A percentile compares a stretch with the other conserved stretches of the same genome.
Evolutionary conservation across 2,797 vertebrate genomes (phyloP).

Genomic region (Phoxinus dragarum): DNA sequence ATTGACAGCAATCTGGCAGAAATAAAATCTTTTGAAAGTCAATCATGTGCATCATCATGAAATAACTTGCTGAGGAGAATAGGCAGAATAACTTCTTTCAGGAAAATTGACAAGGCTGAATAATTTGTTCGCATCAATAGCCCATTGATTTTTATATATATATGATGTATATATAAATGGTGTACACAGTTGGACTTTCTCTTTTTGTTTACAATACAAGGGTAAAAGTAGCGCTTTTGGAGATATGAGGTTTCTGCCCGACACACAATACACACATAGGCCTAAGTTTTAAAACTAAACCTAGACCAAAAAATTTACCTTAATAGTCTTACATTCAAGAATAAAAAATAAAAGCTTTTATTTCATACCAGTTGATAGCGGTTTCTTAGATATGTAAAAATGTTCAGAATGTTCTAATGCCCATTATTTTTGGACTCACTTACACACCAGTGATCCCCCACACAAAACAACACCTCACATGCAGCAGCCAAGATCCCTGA

Average conservation of each 20-base stretch:
- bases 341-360: no score
- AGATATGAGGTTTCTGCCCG: no score
- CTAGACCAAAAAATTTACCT: neutral
- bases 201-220: no score
- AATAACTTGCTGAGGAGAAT: slow-evolving; percentile 37
- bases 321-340: neutral
- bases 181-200: no score
- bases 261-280: no score
- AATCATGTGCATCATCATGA: slow-evolving; percentile 43
- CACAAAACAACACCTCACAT: slow-evolving; percentile 26
- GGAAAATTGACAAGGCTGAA: neutral
- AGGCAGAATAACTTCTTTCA: slow-evolving; percentile 14
- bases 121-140: slow-evolving; percentile 2
- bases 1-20: slow-evolving; percentile 11
- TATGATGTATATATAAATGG: no score
- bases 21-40: slow-evolving; percentile 45
- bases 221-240: no score
- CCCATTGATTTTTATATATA: neutral
- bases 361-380: neutral
- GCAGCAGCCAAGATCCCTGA: slow-evolving; percentile 11
- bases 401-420: neutral
- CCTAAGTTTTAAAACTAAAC: no score
- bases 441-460: slow-evolving; percentile 19
- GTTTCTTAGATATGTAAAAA: slow-evolving; percentile 6
- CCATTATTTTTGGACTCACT: slow-evolving; percentile 13